phyloP scores from a whole-genome alignment of 23 tunicate genomes.

The Ciona savignyi region DNA sequence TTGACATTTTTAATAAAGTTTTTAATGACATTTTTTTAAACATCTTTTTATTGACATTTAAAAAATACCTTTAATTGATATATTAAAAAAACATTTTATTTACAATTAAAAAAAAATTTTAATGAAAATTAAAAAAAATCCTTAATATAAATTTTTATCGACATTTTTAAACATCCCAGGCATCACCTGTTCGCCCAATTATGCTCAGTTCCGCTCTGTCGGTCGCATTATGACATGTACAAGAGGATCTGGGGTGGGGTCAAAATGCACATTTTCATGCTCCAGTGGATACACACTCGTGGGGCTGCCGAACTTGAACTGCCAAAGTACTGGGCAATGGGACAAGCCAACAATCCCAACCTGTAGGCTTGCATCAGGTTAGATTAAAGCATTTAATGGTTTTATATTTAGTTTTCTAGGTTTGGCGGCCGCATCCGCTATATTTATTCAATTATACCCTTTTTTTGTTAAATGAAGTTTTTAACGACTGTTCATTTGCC shows the following conservation, averaged over 20 bases:
- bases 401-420: too few relatives aligned
- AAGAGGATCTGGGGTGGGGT: slow-evolving; percentile 45
- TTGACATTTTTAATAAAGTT: too few relatives aligned
- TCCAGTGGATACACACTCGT: slow-evolving; percentile 6
- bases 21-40: too few relatives aligned
- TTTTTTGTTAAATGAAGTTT: too few relatives aligned
- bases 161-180: not conserved
- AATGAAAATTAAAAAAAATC: not conserved
- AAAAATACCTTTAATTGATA: too few relatives aligned
- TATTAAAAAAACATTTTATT: too few relatives aligned
- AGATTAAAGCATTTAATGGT: not conserved
- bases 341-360: slow-evolving; percentile 24
- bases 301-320: slow-evolving; percentile 33
- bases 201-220: not conserved
- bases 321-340: slow-evolving; percentile 64
- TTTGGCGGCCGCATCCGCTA: too few relatives aligned
- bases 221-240: slow-evolving; percentile 31
- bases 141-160: not conserved
- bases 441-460: too few relatives aligned
- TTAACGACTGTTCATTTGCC: too few relatives aligned
- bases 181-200: slow-evolving; percentile 6
- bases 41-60: too few relatives aligned
- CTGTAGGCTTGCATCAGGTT: not conserved
- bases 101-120: not conserved
- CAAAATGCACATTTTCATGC: slow-evolving; percentile 48